Base-by-base conservation (phyloP, 2,888 invertebrate genomes). In the Tiliacea aurago region DNA sequence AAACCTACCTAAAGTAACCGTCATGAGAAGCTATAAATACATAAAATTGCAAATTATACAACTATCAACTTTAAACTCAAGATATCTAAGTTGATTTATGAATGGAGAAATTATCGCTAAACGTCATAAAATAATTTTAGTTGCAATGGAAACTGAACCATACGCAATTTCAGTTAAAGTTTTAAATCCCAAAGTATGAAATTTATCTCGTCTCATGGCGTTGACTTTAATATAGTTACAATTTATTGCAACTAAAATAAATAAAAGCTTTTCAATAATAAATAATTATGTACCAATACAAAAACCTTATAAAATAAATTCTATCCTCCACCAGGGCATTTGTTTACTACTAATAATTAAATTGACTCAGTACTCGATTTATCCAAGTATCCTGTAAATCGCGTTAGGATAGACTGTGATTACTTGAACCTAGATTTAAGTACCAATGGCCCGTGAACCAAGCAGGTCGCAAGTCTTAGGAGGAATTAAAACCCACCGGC, bases 401-500 rank as follows among this genome's bases (percentile, higher is more conserved):
- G 72, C 58, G 64, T 78, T 65, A 47, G 45, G 55, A 51, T 53
- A 65, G 70, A 41, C 59, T n/a, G 66, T 61, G 76, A 76, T 84
- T 78, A 85, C 59, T 68, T 61, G 72, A 41, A 75, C 53, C 68
- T 80, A 71, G 76, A 61, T 73, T 45, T 63, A 51, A 78, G 82
- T 83, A 72, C 72, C 77, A 83, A 84, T 85, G 73, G 70, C 70
- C 69, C 76, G 78, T 73, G 77, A 68, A 59, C 69, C 76, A 65
- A 74, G 72, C 77, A 76, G 81, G 79, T 81, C 75, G 43, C 41
- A 68, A 68, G 74, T 76, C 85, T 86, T 85, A 86, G 83, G 76
- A 62, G 87, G 85, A 71, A 85, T 86, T 86, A 85, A 72, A 83
- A 76, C 79, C 85, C 72, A 75, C 79, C 53, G 61, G 3, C 37